Base-by-base conservation (phyloP, 2,113 vertebrate species). In the Sylvicapra grimmia region DNA sequence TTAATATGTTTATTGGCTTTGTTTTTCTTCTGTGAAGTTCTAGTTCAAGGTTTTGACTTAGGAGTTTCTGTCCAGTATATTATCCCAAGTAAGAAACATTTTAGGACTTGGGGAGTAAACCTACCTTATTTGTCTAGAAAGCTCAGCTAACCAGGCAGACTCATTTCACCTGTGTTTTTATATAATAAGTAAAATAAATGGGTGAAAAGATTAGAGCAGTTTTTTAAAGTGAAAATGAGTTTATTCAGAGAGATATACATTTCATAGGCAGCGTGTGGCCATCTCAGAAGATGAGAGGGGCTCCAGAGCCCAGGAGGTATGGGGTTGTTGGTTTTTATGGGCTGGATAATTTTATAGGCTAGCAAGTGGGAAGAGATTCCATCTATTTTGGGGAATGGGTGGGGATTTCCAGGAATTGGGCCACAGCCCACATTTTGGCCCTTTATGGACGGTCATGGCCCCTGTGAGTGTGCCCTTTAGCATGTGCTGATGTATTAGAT, bases 111-210 rank as follows among this genome's bases (percentile, higher is more conserved):
- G 8, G 13, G 10, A 77, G 25, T 90, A 92, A 94, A 56, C 8
- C n/a, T 82, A 27, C 77, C 36, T 90, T 68, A 49, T 80, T 93
- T 88, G 19, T 90, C 94, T 93, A 86, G 82, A 72, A 90, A 97
- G 79, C 16, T 93, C 53, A 89, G 58, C 53, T 85, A 89, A 63
- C 58, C 40, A 93, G 65, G 40, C 33, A 93, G 31, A 94, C 33
- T 59, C 16, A 18, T 29, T 75, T 87, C 10, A 65, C 4, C 58
- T 65, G 0, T 72, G 53, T 21, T 59, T 92, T 29, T 21, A 40
- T 88, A 12, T 94, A 54, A 33, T 44, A 80, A 92, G 56, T 88
- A 72, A 95, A 87, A 33, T 75, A 61, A 84, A 19, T 61, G 14
- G 3, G 2, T 80, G 68, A 96, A 94, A 84, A 86, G 21, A 83